Evolutionary conservation across 1,140 invertebrate genomes (phyloP), one percentile per base, ranked within the genome.

Genomic region (Holotrichia oblita): DNA sequence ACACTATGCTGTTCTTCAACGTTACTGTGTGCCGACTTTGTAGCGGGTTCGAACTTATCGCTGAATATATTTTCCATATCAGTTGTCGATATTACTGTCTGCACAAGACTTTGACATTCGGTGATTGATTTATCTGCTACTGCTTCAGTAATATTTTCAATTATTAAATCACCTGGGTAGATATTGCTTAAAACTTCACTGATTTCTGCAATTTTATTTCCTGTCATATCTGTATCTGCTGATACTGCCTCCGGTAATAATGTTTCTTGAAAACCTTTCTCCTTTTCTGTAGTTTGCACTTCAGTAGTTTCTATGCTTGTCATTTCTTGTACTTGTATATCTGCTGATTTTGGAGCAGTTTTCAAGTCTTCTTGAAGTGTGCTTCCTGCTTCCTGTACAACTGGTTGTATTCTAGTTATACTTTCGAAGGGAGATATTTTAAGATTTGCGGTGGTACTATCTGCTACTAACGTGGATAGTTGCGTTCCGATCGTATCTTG

Each of bases 1-100:
- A 91, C 72, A 76, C 88, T 85, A 44, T 85, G 86, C 22, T 83
- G 82, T 84, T 88, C 87, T 61, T 89, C 87, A 69, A 90, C 85
- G 14, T 80, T 85, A 22, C 87, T 79, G 9, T 86, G 83, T 4
- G 88, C 90, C 59, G 69, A 87, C 79, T 87, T 86, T 17, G 73
- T 80, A 12, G 41, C 79, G 77, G 83, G 83, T 84, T 85, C 80
- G 40, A 85, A 81, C 44, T 77, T 80, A 34, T 76, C 80, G 55
- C 78, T 61, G 77, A 87, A 86, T 77, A 84, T 77, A 77, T 80
- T 78, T 64, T 86, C 84, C 74, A 75, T 82, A 76, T 88, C 87
- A 22, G 85, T 42, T 72, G 83, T 61, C 59, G 83, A 73, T 55
- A 77, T 84, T 76, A 82, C 72, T 22, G 64, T 81, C 40, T 81